These are phyloP conservation scores for Misgurnus mizolepis DNA, from an alignment of 2,113 vertebrate species.

Conservation along the genomic window DNA sequence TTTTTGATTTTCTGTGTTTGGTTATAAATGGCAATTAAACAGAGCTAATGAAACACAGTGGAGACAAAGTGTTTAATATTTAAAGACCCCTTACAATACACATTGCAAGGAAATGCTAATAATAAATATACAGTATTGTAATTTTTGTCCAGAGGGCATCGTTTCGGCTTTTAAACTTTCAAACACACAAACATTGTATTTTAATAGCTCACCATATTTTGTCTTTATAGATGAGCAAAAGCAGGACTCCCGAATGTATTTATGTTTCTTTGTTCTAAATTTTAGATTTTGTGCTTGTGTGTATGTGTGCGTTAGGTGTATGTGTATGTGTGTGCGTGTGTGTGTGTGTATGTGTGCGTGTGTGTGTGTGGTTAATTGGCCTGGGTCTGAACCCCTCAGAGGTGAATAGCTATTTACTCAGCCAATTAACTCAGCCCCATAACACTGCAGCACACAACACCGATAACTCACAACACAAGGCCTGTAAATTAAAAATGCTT, in stretches of 20 bases:
- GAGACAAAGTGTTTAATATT: constrained; percentile 61
- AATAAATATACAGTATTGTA: not conserved
- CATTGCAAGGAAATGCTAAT: not conserved
- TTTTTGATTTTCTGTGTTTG: constrained; percentile 63
- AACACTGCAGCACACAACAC: constrained; percentile 60
- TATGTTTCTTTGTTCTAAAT: constrained; percentile 5
- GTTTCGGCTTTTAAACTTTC: constrained; percentile 3
- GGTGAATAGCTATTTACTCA: constrained; percentile 72
- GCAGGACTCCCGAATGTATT: not conserved
- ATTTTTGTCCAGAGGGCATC: constrained; percentile 51
- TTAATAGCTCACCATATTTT: not conserved
- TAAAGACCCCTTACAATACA: constrained; percentile 3
- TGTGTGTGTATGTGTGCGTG: constrained; percentile 19
- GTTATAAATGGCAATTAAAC: constrained; percentile 71
- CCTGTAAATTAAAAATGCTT: constrained; percentile 78
- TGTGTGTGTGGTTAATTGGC: constrained; percentile 66
- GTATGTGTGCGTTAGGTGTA: constrained; percentile 16
- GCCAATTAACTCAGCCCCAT: constrained; percentile 71
- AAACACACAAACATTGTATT: not conserved
- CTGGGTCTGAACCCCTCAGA: constrained; percentile 65
- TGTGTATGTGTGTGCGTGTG: not conserved
- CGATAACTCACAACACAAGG: constrained; percentile 70
- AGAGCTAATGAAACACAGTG: constrained; percentile 66
- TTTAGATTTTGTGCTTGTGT: constrained; percentile 12
- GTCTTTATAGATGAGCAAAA: not conserved